Evolutionary conservation across 2,113 vertebrate genomes (phyloP).

Genomic region (Ranitomeya variabilis): DNA sequence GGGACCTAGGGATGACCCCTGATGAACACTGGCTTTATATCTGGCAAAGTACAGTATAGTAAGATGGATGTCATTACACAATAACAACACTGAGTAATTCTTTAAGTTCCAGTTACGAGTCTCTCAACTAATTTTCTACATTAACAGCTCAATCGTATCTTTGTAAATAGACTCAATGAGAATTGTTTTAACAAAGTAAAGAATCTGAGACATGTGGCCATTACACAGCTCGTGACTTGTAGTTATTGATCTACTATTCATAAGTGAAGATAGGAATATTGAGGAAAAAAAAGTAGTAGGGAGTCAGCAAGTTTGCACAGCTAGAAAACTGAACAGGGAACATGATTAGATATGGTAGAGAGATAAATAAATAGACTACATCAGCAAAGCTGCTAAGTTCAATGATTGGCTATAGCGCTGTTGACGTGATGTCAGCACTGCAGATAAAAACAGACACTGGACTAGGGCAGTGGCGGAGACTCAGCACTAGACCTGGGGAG

Average conservation of each 20-base stretch:
- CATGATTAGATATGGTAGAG: not conserved
- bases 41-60: not conserved
- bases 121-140: not conserved
- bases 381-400: not conserved
- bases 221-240: not conserved
- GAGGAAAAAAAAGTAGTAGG: not conserved
- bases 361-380: not conserved
- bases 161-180: conserved; percentile 11
- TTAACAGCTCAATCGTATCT: not conserved
- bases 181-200: conserved; percentile 1
- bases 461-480: too few relatives aligned
- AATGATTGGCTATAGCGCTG: too few relatives aligned
- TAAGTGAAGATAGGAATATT: not conserved
- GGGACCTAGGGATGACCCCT: not conserved
- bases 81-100: not conserved
- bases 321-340: not conserved
- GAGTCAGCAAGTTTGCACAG: not conserved
- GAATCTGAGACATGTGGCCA: conserved; percentile 1
- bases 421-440: too few relatives aligned
- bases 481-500: too few relatives aligned
- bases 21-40: not conserved
- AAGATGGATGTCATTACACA: not conserved
- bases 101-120: conserved; percentile 4
- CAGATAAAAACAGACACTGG: too few relatives aligned
- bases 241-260: not conserved